Evolutionary conservation across 2,113 vertebrate genomes (phyloP).

Genomic region (Elanus axillaris): DNA sequence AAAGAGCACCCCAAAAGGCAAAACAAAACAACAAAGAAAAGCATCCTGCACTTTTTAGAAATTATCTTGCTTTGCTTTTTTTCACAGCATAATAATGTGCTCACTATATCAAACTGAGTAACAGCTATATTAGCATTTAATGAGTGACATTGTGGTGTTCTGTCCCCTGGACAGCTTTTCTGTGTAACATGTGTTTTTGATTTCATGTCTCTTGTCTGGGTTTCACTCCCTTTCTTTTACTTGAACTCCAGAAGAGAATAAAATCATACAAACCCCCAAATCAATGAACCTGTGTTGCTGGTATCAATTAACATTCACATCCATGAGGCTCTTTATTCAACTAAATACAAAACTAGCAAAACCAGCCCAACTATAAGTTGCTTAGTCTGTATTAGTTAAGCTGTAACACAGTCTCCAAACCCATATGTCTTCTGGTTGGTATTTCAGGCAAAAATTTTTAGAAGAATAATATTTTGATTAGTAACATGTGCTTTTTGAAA

Average conservation of each 20-base stretch:
- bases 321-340: neutral
- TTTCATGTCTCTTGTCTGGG: neutral
- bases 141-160: neutral
- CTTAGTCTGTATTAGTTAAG: neutral
- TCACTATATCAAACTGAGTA: neutral
- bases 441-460: constrained; percentile 13
- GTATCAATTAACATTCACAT: neutral
- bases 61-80: neutral
- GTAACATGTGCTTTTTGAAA: constrained; percentile 48
- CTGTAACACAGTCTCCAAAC: neutral
- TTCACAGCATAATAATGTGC: neutral
- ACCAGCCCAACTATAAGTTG: neutral
- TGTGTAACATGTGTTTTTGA: constrained; percentile 4
- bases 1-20: neutral
- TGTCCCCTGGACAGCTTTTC: constrained; percentile 18
- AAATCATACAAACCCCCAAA: neutral
- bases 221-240: constrained; percentile 18
- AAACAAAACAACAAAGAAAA: neutral
- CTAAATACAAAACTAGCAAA: neutral
- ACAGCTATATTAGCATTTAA: neutral
- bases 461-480: constrained; percentile 56
- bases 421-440: constrained; percentile 12
- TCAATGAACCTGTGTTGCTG: neutral
- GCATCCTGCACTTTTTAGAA: neutral
- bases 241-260: neutral